phyloP scores from a whole-genome alignment of 2,888 invertebrate genomes.

The Leptura quadrifasciata region DNA sequence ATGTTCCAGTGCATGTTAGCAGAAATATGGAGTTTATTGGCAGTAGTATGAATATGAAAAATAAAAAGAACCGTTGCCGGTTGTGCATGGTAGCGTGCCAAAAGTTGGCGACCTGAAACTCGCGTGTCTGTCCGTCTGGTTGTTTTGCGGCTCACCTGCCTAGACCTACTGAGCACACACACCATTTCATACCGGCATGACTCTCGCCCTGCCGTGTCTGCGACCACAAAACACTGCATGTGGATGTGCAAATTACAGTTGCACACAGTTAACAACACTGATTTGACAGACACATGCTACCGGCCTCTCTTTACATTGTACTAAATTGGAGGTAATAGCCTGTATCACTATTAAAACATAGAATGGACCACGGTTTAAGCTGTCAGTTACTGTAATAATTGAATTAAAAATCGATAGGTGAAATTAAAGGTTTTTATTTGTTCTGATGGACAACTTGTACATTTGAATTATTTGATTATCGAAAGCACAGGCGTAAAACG shows the following conservation, averaged over 20 bases:
- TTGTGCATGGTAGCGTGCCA: constrained; percentile 55
- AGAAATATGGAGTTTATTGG: constrained; percentile 34
- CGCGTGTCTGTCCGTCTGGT: constrained; percentile 52
- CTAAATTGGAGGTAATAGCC: constrained; percentile 49
- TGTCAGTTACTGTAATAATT: not conserved
- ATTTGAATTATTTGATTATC: not conserved
- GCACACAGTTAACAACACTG: constrained; percentile 58
- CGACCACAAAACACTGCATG: constrained; percentile 51
- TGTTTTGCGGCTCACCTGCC: constrained; percentile 54
- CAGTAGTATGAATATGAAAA: constrained; percentile 44
- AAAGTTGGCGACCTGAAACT: constrained; percentile 58
- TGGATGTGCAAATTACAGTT: constrained; percentile 59
- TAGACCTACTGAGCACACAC: constrained; percentile 50
- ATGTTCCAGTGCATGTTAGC: not conserved
- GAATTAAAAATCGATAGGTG: not conserved
- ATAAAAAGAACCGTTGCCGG: constrained; percentile 52
- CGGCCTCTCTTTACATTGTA: constrained; percentile 48
- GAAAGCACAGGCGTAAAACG: not conserved
- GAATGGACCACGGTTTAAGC: not conserved
- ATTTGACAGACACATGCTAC: constrained; percentile 58
- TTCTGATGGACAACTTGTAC: constrained; percentile 2
- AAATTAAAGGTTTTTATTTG: not conserved
- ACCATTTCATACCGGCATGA: constrained; percentile 34
- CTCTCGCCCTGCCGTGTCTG: constrained; percentile 45
- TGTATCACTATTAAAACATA: constrained; percentile 21